Conservation (phyloP, 2,797 vertebrate species). For the Scolopax rusticola region DNA sequence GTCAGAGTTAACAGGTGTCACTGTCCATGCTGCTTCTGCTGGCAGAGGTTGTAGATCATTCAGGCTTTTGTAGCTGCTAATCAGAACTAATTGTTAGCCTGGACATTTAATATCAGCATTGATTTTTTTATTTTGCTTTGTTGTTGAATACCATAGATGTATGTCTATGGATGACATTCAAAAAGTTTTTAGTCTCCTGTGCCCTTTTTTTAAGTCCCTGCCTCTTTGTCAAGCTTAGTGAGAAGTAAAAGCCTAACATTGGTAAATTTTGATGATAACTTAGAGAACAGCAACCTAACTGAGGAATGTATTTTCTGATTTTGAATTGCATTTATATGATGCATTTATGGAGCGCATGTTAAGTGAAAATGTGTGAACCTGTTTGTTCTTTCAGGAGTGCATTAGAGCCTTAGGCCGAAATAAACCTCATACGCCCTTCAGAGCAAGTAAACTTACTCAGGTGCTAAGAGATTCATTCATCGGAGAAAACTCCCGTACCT, state of each 20-base stretch:
- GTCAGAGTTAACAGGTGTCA: not conserved
- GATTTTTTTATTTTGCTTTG: not conserved
- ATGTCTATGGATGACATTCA: not conserved
- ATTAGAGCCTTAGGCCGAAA: constrained; percentile 97
- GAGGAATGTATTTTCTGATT: not conserved
- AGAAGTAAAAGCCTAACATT: not conserved
- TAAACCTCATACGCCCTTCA: constrained; percentile 96
- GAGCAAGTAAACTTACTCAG: constrained; percentile 98
- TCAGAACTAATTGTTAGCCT: not conserved
- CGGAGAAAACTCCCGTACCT: constrained; percentile 97
- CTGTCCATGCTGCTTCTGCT: not conserved
- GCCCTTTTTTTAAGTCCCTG: not conserved
- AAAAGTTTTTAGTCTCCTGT: not conserved
- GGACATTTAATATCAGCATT: not conserved
- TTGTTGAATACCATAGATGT: not conserved
- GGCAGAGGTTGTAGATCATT: not conserved
- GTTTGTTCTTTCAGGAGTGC: constrained; percentile 87
- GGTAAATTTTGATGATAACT: not conserved
- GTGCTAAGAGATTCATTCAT: constrained; percentile 98
- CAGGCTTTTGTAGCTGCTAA: not conserved
- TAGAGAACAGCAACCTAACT: not conserved
- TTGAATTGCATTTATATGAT: not conserved
- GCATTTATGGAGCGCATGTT: not conserved
- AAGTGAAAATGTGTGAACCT: not conserved
- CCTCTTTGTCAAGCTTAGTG: not conserved